Percentiles rank a stretch among this genome's conserved stretches.
Conservation (phyloP, 2,113 vertebrate genomes). For the Sitta europaea region DNA sequence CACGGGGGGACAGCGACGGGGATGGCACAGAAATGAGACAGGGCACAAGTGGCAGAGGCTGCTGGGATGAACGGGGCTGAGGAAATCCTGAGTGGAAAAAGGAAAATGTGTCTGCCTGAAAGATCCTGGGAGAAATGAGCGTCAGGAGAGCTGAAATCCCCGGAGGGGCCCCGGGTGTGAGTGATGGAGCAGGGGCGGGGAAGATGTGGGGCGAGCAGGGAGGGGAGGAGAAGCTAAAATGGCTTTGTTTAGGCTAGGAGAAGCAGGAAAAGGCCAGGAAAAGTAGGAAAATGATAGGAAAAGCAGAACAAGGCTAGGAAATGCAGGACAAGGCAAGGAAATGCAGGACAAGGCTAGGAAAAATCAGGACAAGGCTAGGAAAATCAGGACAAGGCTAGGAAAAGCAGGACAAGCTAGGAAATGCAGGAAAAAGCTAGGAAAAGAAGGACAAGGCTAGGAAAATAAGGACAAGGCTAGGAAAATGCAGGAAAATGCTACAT, state of each 20-base stretch:
- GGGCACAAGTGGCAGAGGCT: neutral
- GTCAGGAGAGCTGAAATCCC: rapidly evolving
- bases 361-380: conserved; percentile 15
- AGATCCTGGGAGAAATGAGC: neutral
- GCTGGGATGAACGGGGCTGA: neutral
- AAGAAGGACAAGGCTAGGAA: conserved; percentile 20
- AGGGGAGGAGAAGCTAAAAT: neutral
- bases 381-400: conserved; percentile 24
- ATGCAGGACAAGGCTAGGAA: conserved; percentile 23
- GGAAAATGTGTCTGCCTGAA: neutral
- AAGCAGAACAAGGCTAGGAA: conserved; percentile 24
- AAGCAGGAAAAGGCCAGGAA: conserved; percentile 14
- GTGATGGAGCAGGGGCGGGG: neutral
- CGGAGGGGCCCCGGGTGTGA: neutral
- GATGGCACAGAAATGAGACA: neutral
- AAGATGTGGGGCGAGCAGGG: neutral
- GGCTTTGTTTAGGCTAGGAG: conserved; percentile 11
- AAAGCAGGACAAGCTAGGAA: conserved; percentile 26
- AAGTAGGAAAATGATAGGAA: neutral
- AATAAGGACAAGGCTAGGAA: neutral
- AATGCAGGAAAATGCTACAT: too few species aligned
- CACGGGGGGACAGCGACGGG: neutral
- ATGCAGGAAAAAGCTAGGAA: too few species aligned
- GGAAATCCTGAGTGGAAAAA: neutral
- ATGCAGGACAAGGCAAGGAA: conserved; percentile 12